Evolutionary conservation across 2,113 vertebrate species (phyloP).

Genomic region (Scomber colias): DNA sequence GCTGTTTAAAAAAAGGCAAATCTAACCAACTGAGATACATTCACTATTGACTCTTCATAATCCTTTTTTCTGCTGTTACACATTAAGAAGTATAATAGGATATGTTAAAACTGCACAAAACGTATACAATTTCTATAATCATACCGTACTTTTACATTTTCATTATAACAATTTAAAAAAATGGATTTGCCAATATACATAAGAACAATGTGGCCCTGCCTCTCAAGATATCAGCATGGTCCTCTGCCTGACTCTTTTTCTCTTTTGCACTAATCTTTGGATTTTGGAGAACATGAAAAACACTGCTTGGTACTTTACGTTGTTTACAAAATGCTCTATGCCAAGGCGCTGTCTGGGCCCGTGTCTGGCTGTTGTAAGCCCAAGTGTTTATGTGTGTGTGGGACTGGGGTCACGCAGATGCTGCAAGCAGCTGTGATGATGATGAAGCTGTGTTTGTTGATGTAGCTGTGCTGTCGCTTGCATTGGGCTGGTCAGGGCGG

Average conservation of each 20-base stretch:
- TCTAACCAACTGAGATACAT: background rate
- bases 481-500: slow-evolving; percentile 42
- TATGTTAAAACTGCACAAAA: background rate
- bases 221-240: slow-evolving; percentile 10
- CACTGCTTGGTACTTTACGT: slow-evolving; percentile 33
- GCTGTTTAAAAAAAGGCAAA: background rate
- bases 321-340: slow-evolving; percentile 57
- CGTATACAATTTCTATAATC: background rate
- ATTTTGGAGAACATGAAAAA: slow-evolving; percentile 53
- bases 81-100: background rate
- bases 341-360: slow-evolving; percentile 24
- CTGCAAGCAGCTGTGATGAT: slow-evolving; percentile 60
- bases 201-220: background rate
- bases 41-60: background rate
- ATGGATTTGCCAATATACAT: background rate
- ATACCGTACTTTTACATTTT: background rate
- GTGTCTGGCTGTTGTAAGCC: slow-evolving; percentile 26
- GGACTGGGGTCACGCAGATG: slow-evolving; percentile 49
- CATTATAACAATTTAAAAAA: background rate
- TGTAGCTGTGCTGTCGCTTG: slow-evolving; percentile 63
- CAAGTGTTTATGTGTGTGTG: slow-evolving; percentile 41
- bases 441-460: slow-evolving; percentile 80
- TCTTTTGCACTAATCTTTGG: slow-evolving; percentile 32
- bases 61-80: slow-evolving; percentile 4
- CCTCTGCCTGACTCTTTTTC: slow-evolving; percentile 13